These are phyloP conservation scores for Eufriesea mexicana DNA, from an alignment of 1,140 invertebrate genomes.

Conservation along the genomic window DNA sequence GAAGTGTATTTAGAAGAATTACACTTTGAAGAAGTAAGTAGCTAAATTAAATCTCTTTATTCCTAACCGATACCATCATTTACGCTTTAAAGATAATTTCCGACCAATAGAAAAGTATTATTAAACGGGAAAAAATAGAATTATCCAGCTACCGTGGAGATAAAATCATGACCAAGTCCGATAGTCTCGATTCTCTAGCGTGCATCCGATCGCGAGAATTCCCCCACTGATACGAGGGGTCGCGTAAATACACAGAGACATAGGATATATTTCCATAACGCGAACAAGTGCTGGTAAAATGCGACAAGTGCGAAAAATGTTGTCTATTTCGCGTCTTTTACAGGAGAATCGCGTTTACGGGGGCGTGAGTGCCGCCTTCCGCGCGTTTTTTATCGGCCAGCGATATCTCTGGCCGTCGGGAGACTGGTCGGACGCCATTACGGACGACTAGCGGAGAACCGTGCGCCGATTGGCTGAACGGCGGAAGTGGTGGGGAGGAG, in stretches of 20 bases:
- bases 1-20: no score
- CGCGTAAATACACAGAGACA: neutral
- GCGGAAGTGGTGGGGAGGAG: conserved; percentile 15
- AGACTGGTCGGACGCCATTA: conserved; percentile 62
- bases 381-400: conserved; percentile 27
- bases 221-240: neutral
- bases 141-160: neutral
- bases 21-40: no score
- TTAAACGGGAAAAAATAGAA: neutral
- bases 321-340: conserved; percentile 32
- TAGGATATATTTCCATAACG: conserved; percentile 8
- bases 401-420: conserved; percentile 30
- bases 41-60: no score
- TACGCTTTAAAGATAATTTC: neutral
- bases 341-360: neutral
- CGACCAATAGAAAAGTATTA: no score
- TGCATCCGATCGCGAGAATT: neutral
- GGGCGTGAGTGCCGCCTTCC: conserved; percentile 30
- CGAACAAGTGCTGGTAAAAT: conserved; percentile 12
- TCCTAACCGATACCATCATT: no score
- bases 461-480: conserved; percentile 48
- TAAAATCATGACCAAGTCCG: neutral
- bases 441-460: neutral
- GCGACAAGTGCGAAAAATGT: conserved; percentile 40
- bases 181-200: neutral